Base-by-base conservation (phyloP, 2,113 vertebrate genomes). In the Chloropsis hardwickii region DNA sequence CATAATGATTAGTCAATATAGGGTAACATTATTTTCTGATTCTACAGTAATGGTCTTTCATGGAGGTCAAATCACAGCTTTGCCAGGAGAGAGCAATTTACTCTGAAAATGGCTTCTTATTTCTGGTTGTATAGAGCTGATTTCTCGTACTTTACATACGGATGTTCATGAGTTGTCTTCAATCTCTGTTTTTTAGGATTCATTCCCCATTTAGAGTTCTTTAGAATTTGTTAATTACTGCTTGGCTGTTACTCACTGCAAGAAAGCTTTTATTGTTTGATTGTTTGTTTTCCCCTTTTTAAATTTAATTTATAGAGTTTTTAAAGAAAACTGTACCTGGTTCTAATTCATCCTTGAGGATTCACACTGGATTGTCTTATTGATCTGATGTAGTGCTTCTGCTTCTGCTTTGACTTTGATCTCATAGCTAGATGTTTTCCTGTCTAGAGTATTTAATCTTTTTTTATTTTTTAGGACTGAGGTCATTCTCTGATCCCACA, bases 1-100 rank as follows among this genome's bases (percentile, higher is more conserved):
- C 50, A 44, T 90, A 91, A 94, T 90, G 84, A 94, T 94, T 94
- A 96, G 74, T 58, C 79, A 90, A 95, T 77, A 90, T 21, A 40
- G 29, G n/a, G 27, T 67, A 95, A 80, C 1, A 4, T 87, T 89
- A 82, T 69, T 58, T 88, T 90, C 81, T 86, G 87, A 81, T 86
- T 93, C 70, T 88, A 80, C 67, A 82, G 13, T 87, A 69, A 91
- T 69, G 58, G 37, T 77, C 58, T 92, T 91, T 81, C 64, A 47
- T 9, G 50, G 81, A 88, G 33, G 24, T 93, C 81, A 90, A 61
- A 84, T 92, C 33, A 80, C 33, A 80, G 22, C 39, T 94, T 88
- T 65, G 12, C 33, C 57, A 73, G 5, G 62, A 87, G 62, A 42
- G 23, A 82, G 14, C 6, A 62, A 69, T 47, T 76, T 69, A 42